Base-by-base conservation (phyloP, 2,888 invertebrate genomes). In the Pristionchus arcanus region DNA sequence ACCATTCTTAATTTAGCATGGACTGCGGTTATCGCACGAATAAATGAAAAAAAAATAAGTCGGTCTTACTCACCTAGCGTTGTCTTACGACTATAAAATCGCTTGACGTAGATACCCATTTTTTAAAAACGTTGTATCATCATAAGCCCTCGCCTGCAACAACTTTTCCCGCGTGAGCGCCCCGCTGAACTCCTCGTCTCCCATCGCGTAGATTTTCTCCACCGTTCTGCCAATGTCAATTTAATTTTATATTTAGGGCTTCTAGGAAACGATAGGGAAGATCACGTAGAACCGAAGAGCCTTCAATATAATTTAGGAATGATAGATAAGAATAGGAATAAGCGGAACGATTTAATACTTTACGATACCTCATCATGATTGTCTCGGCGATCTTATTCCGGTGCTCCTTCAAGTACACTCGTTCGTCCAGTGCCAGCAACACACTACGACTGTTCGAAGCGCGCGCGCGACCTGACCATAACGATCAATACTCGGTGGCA, bases 281-380 rank as follows among this genome's bases (percentile, higher is more conserved):
- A 13, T 53, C 15, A 53, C 53, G 53, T 53, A 11, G 7, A 7
- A 53, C 53, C 53, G 53, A 53, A 53, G n/a, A 53, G 53, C 53
- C 7, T 11, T 11, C 7, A 53, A 53, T 11, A 53, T 53, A 53
- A 53, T 7, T 15, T 15, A 53, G 7, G 53, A 53, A 53, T 15
- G 53, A 11, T 15, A 53, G 15, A 53, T 15, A 53, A 15, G 15
- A 53, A 53, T 53, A 21, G n/a, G n/a, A n/a, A n/a, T n/a, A n/a
- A n/a, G n/a, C n/a, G n/a, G n/a, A n/a, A n/a, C n/a, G n/a, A n/a
- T 19, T n/a, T 68, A 2, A n/a, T 42, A 42, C 42, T 71, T 25
- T 31, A n/a, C n/a, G 66, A 28, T 25, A 86, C 86, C 49, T 86
- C 42, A 28, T 37, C 87, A 87, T 87, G 34, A 87, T 71, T 71